Base-by-base conservation (phyloP, 2,113 vertebrate species). In the Sorex fumeus region DNA sequence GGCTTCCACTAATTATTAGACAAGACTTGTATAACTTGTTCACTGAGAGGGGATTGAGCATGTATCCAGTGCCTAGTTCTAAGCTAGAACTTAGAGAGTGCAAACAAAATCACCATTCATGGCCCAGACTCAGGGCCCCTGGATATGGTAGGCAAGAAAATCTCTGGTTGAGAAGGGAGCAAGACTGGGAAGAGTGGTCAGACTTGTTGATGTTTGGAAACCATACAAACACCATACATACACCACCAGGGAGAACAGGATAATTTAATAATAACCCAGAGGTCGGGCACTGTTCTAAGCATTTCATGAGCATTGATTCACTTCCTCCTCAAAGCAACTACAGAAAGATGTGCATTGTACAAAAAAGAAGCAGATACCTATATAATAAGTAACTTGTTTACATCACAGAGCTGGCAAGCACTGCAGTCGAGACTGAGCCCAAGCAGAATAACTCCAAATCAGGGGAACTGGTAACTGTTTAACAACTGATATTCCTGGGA, bases 301-400 rank as follows among this genome's bases (percentile, higher is more conserved):
- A 60, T 18, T 67, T 62, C 34, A 18, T 32, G 5, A 67, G 16
- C 11, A 47, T 47, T 32, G 36, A 84, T 43, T 78, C 32, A 47
- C 62, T 66, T 53, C 45, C 85, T 50, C 32, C 34, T 74, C 32
- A 85, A 66, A 85, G 85, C 28, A 94, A 47, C 82, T 19, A 18
- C 62, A 57, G 64, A 50, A 72, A 15, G 28, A 76, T 7, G 18
- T 28, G 11, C 32, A 30, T 18, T 57, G 2, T 40, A 81, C 8
- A 72, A 71, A 88, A 85, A 50, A 32, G 53, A 79, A 43, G 10
- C 43, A 72, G 60, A 1, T 15, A 28, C 40, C 82, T 36, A 82
- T 53, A 83, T 75, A 28, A 23, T 79, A 80, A 80, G 21, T 71
- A n/a, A 80, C 3, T 70, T 81, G 2, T 15, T 32, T 19, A 16